Conservation (phyloP, 2,888 invertebrate species). For the Augiades crinisus region DNA sequence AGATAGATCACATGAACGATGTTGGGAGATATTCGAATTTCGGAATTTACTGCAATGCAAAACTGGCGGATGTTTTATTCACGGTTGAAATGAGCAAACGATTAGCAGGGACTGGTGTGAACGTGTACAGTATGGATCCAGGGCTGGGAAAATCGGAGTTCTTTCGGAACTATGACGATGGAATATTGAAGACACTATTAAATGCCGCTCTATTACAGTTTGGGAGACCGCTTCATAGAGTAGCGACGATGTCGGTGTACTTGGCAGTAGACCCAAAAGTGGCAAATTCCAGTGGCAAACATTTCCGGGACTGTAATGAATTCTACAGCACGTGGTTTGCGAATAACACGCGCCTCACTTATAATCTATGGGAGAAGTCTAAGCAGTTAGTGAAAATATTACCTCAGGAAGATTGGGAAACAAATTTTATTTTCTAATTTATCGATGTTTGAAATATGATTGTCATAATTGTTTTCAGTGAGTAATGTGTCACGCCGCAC, state of each 20-base stretch:
- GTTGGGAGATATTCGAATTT: constrained; percentile 82
- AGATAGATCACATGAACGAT: constrained; percentile 87
- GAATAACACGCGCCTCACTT: constrained; percentile 46
- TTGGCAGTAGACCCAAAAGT: constrained; percentile 52
- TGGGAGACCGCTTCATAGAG: constrained; percentile 47
- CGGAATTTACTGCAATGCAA: constrained; percentile 76
- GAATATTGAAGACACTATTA: constrained; percentile 38
- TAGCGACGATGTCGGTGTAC: constrained; percentile 57
- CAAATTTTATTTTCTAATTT: not conserved
- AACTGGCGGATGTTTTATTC: constrained; percentile 53
- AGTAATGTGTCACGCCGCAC: too few species aligned
- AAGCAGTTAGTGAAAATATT: constrained; percentile 51
- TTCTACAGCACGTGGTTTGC: constrained; percentile 67
- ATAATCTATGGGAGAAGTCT: constrained; percentile 50
- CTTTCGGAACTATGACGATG: constrained; percentile 79
- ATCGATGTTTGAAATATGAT: too few species aligned
- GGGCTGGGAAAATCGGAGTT: constrained; percentile 90
- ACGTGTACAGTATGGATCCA: constrained; percentile 91
- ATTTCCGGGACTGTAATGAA: constrained; percentile 57
- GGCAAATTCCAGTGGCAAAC: constrained; percentile 50
- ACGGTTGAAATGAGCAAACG: constrained; percentile 77
- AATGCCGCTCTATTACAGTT: constrained; percentile 43
- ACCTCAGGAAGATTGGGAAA: constrained; percentile 55
- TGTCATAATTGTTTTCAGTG: too few species aligned
- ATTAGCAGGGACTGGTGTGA: constrained; percentile 78